These are phyloP conservation scores for Apamea monoglypha DNA, from an alignment of 2,888 invertebrate genomes.

Conservation along the genomic window DNA sequence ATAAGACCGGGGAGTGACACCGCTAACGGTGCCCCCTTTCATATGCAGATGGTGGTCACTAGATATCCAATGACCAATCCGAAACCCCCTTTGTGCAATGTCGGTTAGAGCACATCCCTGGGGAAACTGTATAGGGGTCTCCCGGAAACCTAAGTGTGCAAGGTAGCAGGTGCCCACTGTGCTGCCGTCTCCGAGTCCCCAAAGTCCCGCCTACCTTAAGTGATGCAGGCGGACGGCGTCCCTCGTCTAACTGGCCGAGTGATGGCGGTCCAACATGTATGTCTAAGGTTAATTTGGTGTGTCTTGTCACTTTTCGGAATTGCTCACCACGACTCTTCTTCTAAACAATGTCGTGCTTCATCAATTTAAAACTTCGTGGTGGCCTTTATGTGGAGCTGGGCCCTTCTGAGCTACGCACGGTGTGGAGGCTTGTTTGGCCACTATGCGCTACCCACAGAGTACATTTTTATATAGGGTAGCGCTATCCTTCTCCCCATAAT, in stretches of 20 bases:
- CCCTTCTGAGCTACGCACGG: neutral
- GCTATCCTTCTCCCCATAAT: neutral
- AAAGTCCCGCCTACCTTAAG: neutral
- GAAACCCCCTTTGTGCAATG: too few species aligned
- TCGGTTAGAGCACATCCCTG: too few species aligned
- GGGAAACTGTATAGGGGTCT: too few species aligned
- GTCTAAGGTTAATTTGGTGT: neutral
- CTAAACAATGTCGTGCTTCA: neutral
- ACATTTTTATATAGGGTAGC: too few species aligned
- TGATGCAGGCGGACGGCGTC: neutral
- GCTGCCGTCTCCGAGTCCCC: neutral
- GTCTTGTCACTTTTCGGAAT: neutral
- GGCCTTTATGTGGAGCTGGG: neutral
- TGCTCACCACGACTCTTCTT: neutral
- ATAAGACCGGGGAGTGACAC: too few species aligned
- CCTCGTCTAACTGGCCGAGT: neutral
- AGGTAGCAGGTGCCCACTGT: too few species aligned
- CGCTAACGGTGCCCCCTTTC: too few species aligned
- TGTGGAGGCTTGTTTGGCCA: neutral
- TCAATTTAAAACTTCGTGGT: neutral
- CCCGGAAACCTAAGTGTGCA: too few species aligned
- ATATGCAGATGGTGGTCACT: too few species aligned
- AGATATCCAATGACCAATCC: too few species aligned
- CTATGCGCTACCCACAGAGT: too few species aligned
- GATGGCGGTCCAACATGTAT: neutral